phyloP scores from a whole-genome alignment of 2,113 vertebrate genomes.

The Megaceryle maxima region DNA sequence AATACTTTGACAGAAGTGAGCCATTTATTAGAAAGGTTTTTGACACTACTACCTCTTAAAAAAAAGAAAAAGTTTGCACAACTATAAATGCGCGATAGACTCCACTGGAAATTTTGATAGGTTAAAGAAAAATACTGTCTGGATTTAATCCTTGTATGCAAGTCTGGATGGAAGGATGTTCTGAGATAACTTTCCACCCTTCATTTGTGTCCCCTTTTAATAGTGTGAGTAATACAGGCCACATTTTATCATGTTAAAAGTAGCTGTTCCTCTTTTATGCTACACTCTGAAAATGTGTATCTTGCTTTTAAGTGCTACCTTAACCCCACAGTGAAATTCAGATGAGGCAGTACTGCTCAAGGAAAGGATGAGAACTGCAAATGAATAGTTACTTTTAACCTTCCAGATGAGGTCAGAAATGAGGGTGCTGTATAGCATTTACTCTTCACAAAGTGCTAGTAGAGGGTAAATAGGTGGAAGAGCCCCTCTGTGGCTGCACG shows the following conservation, averaged over 20 bases:
- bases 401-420: background rate
- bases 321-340: background rate
- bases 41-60: background rate
- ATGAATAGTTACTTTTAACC: background rate
- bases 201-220: background rate
- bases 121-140: background rate
- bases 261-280: background rate
- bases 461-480: background rate
- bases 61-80: background rate
- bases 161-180: background rate
- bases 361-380: background rate
- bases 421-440: background rate
- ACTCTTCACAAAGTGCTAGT: background rate
- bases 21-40: background rate
- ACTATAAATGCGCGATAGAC: background rate
- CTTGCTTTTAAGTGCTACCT: background rate
- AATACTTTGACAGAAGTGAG: background rate
- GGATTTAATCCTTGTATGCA: background rate
- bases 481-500: background rate
- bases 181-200: background rate
- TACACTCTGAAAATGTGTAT: background rate
- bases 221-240: background rate
- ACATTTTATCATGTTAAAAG: background rate
- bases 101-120: background rate
- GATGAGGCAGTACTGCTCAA: background rate